A percentile compares a stretch with the other conserved stretches of the same genome.
These are phyloP conservation scores for Phodopus roborovskii DNA, from an alignment of 2,113 vertebrate genomes.

Conservation along the genomic window DNA sequence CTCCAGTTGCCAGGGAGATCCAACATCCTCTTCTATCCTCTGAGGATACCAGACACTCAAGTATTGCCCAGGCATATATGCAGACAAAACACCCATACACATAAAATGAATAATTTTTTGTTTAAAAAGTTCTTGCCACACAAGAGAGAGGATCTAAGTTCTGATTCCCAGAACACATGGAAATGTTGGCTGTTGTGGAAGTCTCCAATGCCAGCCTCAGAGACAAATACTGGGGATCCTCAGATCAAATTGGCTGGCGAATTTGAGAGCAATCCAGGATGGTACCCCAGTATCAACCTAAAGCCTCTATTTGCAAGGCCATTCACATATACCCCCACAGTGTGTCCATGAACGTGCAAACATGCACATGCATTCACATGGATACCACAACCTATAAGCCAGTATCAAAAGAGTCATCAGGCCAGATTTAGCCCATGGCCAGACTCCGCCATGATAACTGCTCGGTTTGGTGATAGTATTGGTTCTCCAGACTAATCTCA, in stretches of 20 bases:
- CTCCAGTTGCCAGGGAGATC: background rate
- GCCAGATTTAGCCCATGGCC: background rate
- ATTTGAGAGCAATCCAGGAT: background rate
- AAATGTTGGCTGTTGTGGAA: background rate
- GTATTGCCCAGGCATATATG: background rate
- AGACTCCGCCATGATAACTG: background rate
- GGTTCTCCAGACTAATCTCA: background rate
- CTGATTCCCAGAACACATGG: background rate
- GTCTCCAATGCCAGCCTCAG: background rate
- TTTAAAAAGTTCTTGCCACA: background rate
- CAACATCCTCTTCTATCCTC: background rate
- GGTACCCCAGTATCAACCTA: background rate
- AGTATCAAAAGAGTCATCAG: background rate
- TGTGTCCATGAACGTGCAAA: background rate
- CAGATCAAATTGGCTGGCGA: background rate
- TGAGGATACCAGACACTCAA: background rate
- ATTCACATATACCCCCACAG: background rate
- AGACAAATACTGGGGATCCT: background rate
- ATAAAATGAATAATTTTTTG: background rate
- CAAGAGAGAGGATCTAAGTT: too few relatives aligned
- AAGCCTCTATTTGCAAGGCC: background rate
- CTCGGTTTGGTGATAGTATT: background rate
- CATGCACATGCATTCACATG: too few relatives aligned
- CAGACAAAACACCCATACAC: background rate
- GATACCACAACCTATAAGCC: too few relatives aligned